phyloP scores from a whole-genome alignment of 1,140 invertebrate species.

The Rhizoglyphus robini region DNA sequence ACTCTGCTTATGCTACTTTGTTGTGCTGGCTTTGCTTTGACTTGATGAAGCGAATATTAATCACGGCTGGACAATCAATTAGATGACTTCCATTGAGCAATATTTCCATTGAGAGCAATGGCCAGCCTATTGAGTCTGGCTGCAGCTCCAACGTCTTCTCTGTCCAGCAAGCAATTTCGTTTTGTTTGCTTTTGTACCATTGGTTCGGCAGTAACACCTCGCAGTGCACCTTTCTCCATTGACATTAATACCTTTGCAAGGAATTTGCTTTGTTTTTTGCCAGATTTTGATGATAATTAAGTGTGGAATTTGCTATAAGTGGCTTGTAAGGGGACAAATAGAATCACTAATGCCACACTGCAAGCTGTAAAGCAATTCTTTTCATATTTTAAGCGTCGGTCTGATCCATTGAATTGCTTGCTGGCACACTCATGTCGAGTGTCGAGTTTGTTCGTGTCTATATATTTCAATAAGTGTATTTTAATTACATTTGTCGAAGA shows the following conservation, averaged over 20 bases:
- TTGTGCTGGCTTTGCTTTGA: no score
- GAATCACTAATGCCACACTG: not conserved
- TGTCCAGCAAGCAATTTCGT: no score
- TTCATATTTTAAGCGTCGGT: not conserved
- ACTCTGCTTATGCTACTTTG: no score
- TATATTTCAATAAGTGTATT: conserved; percentile 2
- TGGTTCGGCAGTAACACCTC: no score
- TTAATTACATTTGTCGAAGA: conserved; percentile 2
- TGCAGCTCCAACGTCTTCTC: no score
- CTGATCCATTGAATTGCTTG: not conserved
- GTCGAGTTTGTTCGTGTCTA: not conserved
- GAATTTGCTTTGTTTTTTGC: not conserved
- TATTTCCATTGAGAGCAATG: not conserved
- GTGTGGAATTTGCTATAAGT: conserved; percentile 5
- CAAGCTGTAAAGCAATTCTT: not conserved
- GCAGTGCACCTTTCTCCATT: no score
- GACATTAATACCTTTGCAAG: no score
- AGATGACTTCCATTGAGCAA: not conserved
- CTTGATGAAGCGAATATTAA: conserved; percentile 14
- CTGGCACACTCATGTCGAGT: not conserved
- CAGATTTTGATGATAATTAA: conserved; percentile 8
- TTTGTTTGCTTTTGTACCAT: no score
- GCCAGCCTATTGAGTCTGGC: no score
- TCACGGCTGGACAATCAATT: not conserved
- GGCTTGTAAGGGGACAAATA: not conserved